Percentiles rank a stretch among this genome's conserved stretches.
Evolutionary conservation across 2,797 vertebrate genomes (phyloP).

Genomic region (Manis javanica): DNA sequence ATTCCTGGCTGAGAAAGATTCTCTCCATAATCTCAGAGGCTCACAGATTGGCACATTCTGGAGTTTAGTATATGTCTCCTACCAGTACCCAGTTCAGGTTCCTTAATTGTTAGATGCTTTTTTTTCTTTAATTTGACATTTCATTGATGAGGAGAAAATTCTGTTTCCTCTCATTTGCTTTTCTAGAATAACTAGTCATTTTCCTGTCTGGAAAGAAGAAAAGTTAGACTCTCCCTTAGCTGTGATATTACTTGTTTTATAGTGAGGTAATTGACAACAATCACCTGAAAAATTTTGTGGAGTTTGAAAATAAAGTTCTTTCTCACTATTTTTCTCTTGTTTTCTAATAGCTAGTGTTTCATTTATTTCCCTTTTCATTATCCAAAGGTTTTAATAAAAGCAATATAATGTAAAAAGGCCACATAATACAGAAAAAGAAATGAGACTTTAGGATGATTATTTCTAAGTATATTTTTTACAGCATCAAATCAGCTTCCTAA

Average conservation of each 20-base stretch:
- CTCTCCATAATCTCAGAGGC: not conserved
- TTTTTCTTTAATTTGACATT: slow-evolving; percentile 34
- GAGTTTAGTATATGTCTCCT: not conserved
- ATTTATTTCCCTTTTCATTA: slow-evolving; percentile 31
- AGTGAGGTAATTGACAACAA: not conserved
- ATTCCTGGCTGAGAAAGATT: not conserved
- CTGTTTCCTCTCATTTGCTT: slow-evolving; percentile 56
- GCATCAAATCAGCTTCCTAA: not conserved
- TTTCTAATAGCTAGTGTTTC: slow-evolving; percentile 9
- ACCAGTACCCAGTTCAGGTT: not conserved
- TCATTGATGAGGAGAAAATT: slow-evolving; percentile 32
- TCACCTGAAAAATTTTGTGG: not conserved
- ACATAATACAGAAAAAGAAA: not conserved
- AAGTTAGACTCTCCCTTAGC: not conserved
- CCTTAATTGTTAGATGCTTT: slow-evolving; percentile 25
- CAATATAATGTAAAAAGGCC: not conserved
- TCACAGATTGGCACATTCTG: not conserved
- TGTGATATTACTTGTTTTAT: not conserved
- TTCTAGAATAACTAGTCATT: slow-evolving; percentile 27
- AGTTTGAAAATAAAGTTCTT: not conserved
- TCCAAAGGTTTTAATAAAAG: slow-evolving; percentile 40
- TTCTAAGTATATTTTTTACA: not conserved
- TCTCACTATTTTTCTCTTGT: not conserved
- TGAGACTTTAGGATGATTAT: not conserved
- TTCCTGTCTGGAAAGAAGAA: slow-evolving; percentile 8